Evolutionary conservation across 2,113 vertebrate genomes (phyloP).

Genomic region (Cyprinodon tularosa): DNA sequence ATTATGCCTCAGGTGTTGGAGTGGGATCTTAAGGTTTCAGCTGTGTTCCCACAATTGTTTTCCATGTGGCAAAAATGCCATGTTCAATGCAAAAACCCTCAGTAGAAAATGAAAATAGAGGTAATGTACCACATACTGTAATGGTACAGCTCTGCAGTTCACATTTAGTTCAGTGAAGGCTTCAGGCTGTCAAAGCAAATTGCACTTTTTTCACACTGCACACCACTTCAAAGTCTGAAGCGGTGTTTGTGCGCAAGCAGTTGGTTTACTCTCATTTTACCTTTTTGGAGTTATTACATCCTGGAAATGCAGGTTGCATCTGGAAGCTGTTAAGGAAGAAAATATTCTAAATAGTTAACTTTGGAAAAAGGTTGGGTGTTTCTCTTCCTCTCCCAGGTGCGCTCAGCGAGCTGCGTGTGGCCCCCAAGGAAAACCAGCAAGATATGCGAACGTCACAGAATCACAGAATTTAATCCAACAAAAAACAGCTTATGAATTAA

Average conservation of each 20-base stretch:
- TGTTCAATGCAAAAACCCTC: slow-evolving; percentile 2
- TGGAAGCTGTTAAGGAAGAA: too few relatives aligned
- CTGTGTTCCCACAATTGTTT: slow-evolving; percentile 10
- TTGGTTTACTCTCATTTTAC: slow-evolving; percentile 6
- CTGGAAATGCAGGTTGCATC: slow-evolving; percentile 10
- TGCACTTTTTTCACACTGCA: slow-evolving; percentile 2
- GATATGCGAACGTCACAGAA: too few relatives aligned
- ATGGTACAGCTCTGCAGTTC: slow-evolving; percentile 24
- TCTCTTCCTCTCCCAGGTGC: too few relatives aligned
- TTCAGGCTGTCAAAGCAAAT: slow-evolving; percentile 32
- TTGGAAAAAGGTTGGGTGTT: too few relatives aligned
- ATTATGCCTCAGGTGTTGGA: not conserved
- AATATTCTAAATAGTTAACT: too few relatives aligned
- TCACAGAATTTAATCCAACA: too few relatives aligned
- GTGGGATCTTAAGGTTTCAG: not conserved
- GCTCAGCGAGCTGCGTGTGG: too few relatives aligned
- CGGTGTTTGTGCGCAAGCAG: slow-evolving; percentile 1
- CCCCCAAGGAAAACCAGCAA: too few relatives aligned
- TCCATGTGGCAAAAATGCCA: not conserved
- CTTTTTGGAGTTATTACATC: slow-evolving; percentile 19
- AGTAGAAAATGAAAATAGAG: slow-evolving; percentile 16
- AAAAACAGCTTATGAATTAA: too few relatives aligned
- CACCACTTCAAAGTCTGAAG: slow-evolving; percentile 5
- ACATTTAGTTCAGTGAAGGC: slow-evolving; percentile 35
- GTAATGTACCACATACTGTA: not conserved